Percentiles rank a stretch among this genome's conserved stretches.
phyloP scores from a whole-genome alignment of 2,888 invertebrate species.

The Arge pagana region DNA sequence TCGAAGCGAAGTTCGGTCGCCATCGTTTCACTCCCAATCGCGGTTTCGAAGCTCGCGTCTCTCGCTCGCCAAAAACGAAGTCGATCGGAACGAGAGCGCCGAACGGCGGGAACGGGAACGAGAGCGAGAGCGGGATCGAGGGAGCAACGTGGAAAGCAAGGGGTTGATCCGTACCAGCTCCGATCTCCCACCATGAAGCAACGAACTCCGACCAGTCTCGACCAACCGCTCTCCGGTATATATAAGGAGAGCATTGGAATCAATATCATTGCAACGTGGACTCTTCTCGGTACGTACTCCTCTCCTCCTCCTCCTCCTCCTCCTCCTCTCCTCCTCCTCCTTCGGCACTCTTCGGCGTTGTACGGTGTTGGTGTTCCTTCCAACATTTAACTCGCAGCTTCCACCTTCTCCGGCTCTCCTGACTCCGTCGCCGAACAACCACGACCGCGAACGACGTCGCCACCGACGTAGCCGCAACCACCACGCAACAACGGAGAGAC shows the following conservation, averaged over 20 bases:
- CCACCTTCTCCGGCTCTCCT: constrained; percentile 30
- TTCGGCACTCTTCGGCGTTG: constrained; percentile 27
- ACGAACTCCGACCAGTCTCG: constrained; percentile 38
- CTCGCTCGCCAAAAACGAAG: constrained; percentile 12
- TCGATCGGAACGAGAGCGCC: constrained; percentile 28
- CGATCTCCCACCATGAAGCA: constrained; percentile 1
- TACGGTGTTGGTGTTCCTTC: constrained; percentile 10
- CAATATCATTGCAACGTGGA: constrained; percentile 58
- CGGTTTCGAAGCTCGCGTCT: background rate
- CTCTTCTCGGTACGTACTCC: constrained; percentile 24
- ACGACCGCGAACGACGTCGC: background rate
- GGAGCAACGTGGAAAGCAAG: constrained; percentile 54
- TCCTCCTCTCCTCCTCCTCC: constrained; percentile 43
- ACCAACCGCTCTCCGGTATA: constrained; percentile 50
- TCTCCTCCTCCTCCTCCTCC: constrained; percentile 25
- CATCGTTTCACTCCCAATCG: no score
- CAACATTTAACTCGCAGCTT: background rate
- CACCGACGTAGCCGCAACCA: background rate
- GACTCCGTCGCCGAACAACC: no score
- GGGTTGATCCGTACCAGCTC: constrained; percentile 44
- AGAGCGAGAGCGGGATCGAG: constrained; percentile 45
- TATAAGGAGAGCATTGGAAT: constrained; percentile 58
- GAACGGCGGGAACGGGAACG: constrained; percentile 30
- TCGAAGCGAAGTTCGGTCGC: no score
- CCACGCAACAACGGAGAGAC: no score